A percentile compares a stretch with the other conserved stretches of the same genome.
Conservation (phyloP, 2,888 invertebrate species). For the Pristionchus arcanus region DNA sequence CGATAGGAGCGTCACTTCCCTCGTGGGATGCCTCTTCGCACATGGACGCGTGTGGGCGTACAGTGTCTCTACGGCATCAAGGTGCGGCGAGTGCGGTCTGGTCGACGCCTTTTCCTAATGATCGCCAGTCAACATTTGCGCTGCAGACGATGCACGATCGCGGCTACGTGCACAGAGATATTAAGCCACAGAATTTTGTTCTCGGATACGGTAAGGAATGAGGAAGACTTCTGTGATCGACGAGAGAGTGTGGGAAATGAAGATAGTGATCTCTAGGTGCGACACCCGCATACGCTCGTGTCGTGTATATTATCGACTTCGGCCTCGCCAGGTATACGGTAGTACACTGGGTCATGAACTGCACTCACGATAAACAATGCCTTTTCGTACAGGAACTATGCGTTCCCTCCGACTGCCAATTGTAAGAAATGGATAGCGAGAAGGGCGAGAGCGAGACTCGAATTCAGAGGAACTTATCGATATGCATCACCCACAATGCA, state of each 20-base stretch:
- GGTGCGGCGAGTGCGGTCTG: neutral
- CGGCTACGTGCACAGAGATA: slow-evolving; percentile 47
- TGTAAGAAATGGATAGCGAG: slow-evolving; percentile 17
- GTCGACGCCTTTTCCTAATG: neutral
- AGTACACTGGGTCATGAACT: neutral
- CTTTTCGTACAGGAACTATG: slow-evolving; percentile 13
- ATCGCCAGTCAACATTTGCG: neutral
- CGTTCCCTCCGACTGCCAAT: slow-evolving; percentile 6
- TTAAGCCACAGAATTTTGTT: slow-evolving; percentile 53
- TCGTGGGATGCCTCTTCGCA: slow-evolving; percentile 46
- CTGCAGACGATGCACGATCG: slow-evolving; percentile 54
- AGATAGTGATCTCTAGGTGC: neutral
- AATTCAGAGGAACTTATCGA: slow-evolving; percentile 47
- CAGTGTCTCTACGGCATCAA: slow-evolving; percentile 54
- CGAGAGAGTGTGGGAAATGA: neutral
- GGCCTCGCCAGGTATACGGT: slow-evolving; percentile 50
- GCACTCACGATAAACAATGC: neutral
- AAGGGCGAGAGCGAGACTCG: slow-evolving; percentile 38
- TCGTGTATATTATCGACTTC: slow-evolving; percentile 54
- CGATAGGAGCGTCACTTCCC: slow-evolving; percentile 40
- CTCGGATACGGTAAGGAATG: neutral
- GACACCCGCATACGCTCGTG: slow-evolving; percentile 1
- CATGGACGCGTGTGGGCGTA: slow-evolving; percentile 47
- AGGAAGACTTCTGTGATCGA: neutral
- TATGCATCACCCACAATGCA: slow-evolving; percentile 49